A percentile compares a stretch with the other conserved stretches of the same genome.
These are phyloP conservation scores for Melinaea menophilus DNA, from an alignment of 2,888 invertebrate species.

Conservation along the genomic window DNA sequence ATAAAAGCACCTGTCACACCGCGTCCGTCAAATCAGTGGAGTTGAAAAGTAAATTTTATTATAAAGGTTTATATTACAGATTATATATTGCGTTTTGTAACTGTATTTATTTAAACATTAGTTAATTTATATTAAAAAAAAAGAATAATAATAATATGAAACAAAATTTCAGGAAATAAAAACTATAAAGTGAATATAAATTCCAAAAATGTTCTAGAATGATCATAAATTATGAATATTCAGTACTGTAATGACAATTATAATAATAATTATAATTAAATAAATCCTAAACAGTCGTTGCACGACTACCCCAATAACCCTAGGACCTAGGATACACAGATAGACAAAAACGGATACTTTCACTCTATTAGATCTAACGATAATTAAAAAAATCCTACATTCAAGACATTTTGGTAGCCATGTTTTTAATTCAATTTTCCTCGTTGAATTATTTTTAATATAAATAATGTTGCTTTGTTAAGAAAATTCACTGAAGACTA, in stretches of 20 bases:
- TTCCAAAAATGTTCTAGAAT: no score
- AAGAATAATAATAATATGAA: no score
- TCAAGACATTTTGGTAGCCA: neutral
- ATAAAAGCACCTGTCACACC: constrained; percentile 23
- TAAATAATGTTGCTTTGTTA: neutral
- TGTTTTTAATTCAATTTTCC: neutral
- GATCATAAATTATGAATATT: no score
- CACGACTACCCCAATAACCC: constrained; percentile 39
- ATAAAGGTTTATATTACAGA: neutral
- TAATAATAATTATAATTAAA: constrained; percentile 4
- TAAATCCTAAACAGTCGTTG: constrained; percentile 27
- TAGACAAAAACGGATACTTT: constrained; percentile 21
- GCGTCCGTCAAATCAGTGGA: constrained; percentile 15
- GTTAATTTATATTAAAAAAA: no score
- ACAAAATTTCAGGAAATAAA: no score
- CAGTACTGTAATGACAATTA: neutral
- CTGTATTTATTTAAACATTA: no score
- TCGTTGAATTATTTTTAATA: neutral
- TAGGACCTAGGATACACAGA: constrained; percentile 31
- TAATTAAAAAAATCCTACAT: neutral
- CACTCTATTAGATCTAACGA: constrained; percentile 10
- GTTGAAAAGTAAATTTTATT: constrained; percentile 10
- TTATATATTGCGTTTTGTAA: no score
- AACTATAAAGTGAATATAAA: no score
- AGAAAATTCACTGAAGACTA: neutral